Conservation (phyloP, 1,140 invertebrate species). For the Calliphora vicina region DNA sequence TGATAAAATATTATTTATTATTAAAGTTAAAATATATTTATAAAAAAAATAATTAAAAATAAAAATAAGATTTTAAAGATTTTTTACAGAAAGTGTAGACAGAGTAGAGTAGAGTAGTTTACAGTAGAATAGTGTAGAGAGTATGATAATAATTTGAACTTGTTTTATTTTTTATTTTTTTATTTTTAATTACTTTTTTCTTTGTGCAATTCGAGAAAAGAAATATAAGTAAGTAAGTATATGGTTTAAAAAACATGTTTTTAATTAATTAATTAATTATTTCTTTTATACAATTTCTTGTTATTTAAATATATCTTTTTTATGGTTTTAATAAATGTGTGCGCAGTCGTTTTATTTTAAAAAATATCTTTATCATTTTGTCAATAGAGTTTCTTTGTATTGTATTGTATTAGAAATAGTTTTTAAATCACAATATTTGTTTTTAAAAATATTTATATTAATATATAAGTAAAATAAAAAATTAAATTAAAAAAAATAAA, state of each 20-base stretch:
- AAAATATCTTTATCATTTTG: neutral
- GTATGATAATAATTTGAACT: conserved; percentile 32
- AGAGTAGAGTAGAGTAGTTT: neutral
- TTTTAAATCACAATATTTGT: conserved; percentile 31
- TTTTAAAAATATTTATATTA: conserved; percentile 11
- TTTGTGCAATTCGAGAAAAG: conserved; percentile 18
- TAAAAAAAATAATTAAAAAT: neutral
- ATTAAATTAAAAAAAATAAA: neutral
- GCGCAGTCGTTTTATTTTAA: conserved; percentile 15
- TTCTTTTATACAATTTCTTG: neutral
- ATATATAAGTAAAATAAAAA: neutral
- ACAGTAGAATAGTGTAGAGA: neutral
- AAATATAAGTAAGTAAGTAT: neutral
- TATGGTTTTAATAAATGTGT: conserved; percentile 10
- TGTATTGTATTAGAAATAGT: neutral
- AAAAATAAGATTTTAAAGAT: neutral
- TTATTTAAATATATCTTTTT: neutral
- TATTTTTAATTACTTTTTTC: neutral
- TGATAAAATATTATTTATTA: neutral
- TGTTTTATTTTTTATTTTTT: conserved; percentile 11
- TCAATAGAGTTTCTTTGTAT: neutral
- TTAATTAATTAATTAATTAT: neutral
- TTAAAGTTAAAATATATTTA: conserved; percentile 24
- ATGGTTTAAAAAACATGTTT: neutral
- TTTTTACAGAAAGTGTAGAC: conserved; percentile 19